Base-by-base conservation (phyloP, 2,797 vertebrate species). In the Intellagama lesueurii region DNA sequence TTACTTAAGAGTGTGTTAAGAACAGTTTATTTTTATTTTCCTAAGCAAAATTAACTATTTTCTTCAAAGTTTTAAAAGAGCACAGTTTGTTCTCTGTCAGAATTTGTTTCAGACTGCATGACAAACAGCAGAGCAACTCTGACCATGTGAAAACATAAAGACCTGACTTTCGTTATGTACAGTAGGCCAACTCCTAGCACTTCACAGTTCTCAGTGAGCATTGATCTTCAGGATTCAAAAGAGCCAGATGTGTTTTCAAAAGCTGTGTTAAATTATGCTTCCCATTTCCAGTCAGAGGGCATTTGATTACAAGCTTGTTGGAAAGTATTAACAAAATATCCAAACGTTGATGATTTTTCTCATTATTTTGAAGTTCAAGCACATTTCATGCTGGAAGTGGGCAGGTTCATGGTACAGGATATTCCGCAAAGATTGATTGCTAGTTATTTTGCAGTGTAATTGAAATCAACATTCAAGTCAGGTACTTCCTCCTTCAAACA, bases 361-460 rank as follows among this genome's bases (percentile, higher is more conserved):
- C 44, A 40, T 88, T 91, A 64, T 68, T 92, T 89, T 87, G 68
- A 93, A 87, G 80, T 93, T 90, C 86, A 92, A 75, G 44, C 7
- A 89, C 52, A 81, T 70, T 22, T 85, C 28, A 90, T 17, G 90
- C 49, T 73, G 88, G 83, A 94, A 90, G 89, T 88, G 32, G 60
- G 88, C 16, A 91, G 76, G 44, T 86, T 93, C 76, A 90, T 76
- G 76, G 16, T 93, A 75, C 12, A 88, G 2, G 14, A 52, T 90
- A 91, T 93, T 49, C 35, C 92, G 75, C 90, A 26, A 69, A 85
- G 28, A 90, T 89, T 83, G 88, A 1, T 81, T 49, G 32, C 83
- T 90, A 91, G 82, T 90, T 95, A 91, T 92, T 69, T 92, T 85
- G 80, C 35, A 88, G 92, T 66, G 87, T 56, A 95, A 83, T 92